These are phyloP conservation scores for Amphiprion clarkii DNA, from an alignment of 2,797 vertebrate species.

Conservation along the genomic window DNA sequence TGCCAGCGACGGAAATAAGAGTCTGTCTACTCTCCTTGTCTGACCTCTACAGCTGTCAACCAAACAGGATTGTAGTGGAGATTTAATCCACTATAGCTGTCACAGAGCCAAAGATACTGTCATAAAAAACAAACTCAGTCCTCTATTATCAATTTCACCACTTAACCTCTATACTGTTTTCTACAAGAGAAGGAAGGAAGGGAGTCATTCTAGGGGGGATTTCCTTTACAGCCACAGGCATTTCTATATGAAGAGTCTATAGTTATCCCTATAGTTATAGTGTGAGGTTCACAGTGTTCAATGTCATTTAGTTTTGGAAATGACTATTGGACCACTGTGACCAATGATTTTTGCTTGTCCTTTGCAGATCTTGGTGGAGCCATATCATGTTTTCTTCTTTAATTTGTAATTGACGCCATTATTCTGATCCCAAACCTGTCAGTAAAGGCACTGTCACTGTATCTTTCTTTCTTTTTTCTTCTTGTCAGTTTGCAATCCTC, in stretches of 20 bases:
- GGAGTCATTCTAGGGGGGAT: conserved; percentile 16
- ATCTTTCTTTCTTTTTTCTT: no score
- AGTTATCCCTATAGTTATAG: neutral
- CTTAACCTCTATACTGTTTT: conserved; percentile 46
- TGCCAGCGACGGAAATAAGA: conserved; percentile 53
- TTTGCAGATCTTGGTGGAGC: no score
- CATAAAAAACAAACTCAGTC: conserved; percentile 54
- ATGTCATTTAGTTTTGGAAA: neutral
- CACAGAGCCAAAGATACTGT: conserved; percentile 44
- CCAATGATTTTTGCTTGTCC: no score
- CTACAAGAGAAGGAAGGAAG: conserved; percentile 3
- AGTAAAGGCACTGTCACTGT: no score
- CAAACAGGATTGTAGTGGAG: conserved; percentile 56
- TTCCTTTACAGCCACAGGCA: conserved; percentile 7
- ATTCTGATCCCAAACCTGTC: no score
- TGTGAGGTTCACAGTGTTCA: neutral
- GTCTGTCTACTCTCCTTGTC: conserved; percentile 58
- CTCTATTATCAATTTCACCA: conserved; percentile 56
- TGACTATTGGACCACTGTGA: no score
- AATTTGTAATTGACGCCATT: no score
- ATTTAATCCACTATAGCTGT: conserved; percentile 66
- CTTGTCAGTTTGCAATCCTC: no score
- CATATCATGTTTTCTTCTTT: no score
- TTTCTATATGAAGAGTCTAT: neutral
- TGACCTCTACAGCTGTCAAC: conserved; percentile 66